These are phyloP conservation scores for Periophthalmus magnuspinnatus DNA, from an alignment of 2,797 vertebrate species.

Conservation along the genomic window DNA sequence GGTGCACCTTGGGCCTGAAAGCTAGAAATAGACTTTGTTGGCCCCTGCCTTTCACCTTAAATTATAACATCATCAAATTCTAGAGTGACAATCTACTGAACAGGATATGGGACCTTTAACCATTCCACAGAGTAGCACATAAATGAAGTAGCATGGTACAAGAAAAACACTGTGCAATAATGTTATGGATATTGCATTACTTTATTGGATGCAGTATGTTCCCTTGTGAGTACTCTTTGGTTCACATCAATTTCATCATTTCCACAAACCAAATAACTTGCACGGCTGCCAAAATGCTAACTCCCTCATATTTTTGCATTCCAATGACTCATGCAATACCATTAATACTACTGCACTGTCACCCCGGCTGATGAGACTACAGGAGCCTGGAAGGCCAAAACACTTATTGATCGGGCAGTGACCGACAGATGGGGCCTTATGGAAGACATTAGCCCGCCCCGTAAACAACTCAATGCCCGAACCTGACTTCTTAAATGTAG, in stretches of 20 bases:
- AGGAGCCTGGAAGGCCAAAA: constrained; percentile 2
- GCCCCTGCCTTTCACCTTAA: too few relatives aligned
- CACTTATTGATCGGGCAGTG: constrained; percentile 5
- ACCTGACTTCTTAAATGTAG: constrained; percentile 4
- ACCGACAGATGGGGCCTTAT: constrained; percentile 7
- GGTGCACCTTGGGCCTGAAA: too few relatives aligned
- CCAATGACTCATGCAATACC: neutral
- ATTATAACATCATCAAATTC: too few relatives aligned
- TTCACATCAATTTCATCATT: neutral
- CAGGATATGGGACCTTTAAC: too few relatives aligned
- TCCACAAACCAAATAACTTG: neutral
- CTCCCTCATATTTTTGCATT: neutral
- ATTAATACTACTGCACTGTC: neutral
- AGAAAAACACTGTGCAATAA: neutral
- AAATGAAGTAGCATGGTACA: too few relatives aligned
- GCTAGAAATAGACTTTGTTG: too few relatives aligned
- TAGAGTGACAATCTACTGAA: too few relatives aligned
- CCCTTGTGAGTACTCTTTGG: neutral
- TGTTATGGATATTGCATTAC: neutral
- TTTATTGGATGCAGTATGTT: neutral
- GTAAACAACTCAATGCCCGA: constrained; percentile 12
- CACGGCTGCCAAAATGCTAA: neutral
- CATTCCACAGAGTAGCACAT: too few relatives aligned
- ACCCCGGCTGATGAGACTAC: neutral
- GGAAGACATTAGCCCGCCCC: constrained; percentile 1